Evolutionary conservation across 37 sponge, comb jelly and placozoan species (phyloP), one percentile per base, ranked within the genome.

Genomic region (Bolinopsis microptera): DNA sequence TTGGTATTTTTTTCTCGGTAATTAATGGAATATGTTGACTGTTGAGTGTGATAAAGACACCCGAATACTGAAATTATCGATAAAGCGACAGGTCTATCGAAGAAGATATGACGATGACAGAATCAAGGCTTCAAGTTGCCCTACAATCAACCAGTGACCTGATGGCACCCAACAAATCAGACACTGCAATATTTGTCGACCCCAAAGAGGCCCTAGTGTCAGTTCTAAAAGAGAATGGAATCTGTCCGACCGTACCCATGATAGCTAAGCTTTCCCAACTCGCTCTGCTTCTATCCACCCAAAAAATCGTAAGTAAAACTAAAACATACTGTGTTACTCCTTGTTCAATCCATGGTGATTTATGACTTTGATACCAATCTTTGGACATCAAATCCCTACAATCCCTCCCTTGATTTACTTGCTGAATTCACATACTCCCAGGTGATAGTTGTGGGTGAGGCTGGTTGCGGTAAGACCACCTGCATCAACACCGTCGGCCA

Each of bases 391-490:
- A n/a, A n/a, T n/a, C n/a, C n/a, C n/a, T n/a, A n/a, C n/a, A n/a
- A n/a, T n/a, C n/a, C n/a, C n/a, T n/a, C n/a, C n/a, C n/a, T n/a
- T n/a, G n/a, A n/a, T n/a, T n/a, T n/a, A n/a, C n/a, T n/a, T n/a
- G n/a, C n/a, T n/a, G n/a, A n/a, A n/a, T n/a, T n/a, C n/a, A n/a
- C n/a, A n/a, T n/a, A n/a, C 83, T 31, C 26, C 28, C 31, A 86
- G 90, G 94, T 97, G 27, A 76, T 97, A 22, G 34, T 97, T 13
- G 82, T 94, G 76, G 97, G 97, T 9, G 68, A 76, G 22, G 93
- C 95, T 41, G 95, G 95, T 38, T 69, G 93, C 32, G 97, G 97
- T 28, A 97, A 97, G 93, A 92, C 96, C 0, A 38, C 94, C 18
- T 94, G 95, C 61, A 83, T 97, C 32, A 94, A 90, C 38, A 94